Base-by-base conservation (phyloP, 1,140 invertebrate species). In the Drosophila parabipectinata region DNA sequence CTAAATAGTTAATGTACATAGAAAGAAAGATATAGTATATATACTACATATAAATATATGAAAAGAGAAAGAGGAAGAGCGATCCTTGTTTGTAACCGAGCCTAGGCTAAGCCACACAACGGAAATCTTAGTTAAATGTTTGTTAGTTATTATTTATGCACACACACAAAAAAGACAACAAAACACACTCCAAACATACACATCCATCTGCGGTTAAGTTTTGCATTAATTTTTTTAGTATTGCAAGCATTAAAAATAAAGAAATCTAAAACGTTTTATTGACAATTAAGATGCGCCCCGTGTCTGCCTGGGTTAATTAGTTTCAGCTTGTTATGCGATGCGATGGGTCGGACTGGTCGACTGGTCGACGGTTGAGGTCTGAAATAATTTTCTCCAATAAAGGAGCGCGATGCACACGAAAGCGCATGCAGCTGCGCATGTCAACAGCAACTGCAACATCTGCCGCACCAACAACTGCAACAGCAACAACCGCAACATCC, bases 141-240 rank as follows among this genome's bases (percentile, higher is more conserved):
- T 85, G 83, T 85, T 85, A 87, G 83, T 87, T 87, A 87, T 88
- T 85, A 85, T 85, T 85, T 85, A 85, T 85, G 82, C 79, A 87
- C 72, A 77, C 69, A 67, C 68, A 72, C 72, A 66, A 45, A 45
- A 45, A 5, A 64, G 62, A 52, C 37, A 66, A 59, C 15, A 24
- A 56, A 32, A 69, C 8, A 57, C 15, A 56, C 24, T 64, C 53
- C 5, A 72, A 18, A 63, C 18, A 54, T 44, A 80, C 55, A 78
- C 77, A 66, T 48, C 50, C 79, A 73, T 72, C 73, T 71, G 64
- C 55, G 62, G 48, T 73, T 84, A 87, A 80, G 63, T 78, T 63
- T 85, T 85, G 59, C 59, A 74, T 71, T 78, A 72, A 64, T 76
- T 68, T 78, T 77, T 74, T 87, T 81, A 85, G 83, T 68, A 85